Conservation (phyloP, 2,113 vertebrate genomes). For the Tragelaphus scriptus region DNA sequence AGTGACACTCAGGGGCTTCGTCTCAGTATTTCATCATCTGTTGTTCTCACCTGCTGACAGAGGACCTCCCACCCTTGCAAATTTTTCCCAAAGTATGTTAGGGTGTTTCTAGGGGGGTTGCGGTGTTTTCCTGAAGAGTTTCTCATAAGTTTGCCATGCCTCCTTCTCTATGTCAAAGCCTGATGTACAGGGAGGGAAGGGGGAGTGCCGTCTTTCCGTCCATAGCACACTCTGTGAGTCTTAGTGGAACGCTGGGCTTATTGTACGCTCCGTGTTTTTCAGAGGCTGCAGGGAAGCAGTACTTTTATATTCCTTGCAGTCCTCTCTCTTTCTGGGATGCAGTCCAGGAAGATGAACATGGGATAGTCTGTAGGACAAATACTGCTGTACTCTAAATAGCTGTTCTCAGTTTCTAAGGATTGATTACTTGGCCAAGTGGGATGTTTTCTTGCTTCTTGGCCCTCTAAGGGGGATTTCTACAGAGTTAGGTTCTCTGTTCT, state of each 20-base stretch:
- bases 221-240: not conserved
- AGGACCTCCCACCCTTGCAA: not conserved
- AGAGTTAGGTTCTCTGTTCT: not conserved
- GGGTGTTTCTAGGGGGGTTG: not conserved
- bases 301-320: not conserved
- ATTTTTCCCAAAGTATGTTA: not conserved
- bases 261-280: not conserved
- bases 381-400: not conserved
- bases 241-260: not conserved
- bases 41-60: not conserved
- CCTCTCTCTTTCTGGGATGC: not conserved
- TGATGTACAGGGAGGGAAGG: not conserved
- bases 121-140: not conserved
- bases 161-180: not conserved
- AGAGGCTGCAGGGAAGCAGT: not conserved
- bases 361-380: not conserved
- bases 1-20: not conserved
- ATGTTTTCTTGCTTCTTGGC: not conserved
- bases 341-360: not conserved
- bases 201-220: accelerated
- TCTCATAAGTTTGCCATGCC: not conserved
- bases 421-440: not conserved
- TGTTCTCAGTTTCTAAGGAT: not conserved
- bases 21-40: not conserved
- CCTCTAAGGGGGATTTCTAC: not conserved